Evolutionary conservation across 2,888 invertebrate genomes (phyloP).

Genomic region (Operophtera brumata): DNA sequence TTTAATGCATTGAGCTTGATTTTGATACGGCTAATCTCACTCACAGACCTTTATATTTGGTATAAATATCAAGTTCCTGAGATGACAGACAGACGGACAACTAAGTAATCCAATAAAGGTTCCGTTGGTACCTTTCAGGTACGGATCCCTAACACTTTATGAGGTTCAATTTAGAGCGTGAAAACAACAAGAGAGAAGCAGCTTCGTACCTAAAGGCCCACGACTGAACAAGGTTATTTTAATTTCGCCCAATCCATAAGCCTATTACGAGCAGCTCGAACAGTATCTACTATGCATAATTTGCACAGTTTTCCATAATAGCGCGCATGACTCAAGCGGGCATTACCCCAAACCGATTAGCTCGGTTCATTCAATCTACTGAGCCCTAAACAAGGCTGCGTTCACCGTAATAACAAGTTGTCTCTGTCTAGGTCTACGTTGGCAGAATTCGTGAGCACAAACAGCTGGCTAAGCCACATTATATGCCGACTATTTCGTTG

Average conservation of each 20-base stretch:
- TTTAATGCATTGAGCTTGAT: no score
- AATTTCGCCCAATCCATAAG: constrained; percentile 1
- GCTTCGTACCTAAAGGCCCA: no score
- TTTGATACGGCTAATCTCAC: no score
- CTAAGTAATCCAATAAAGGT: no score
- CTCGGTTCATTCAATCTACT: constrained; percentile 18
- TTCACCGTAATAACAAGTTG: constrained; percentile 26
- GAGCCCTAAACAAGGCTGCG: constrained; percentile 23
- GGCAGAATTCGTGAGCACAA: constrained; percentile 30
- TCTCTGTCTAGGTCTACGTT: constrained; percentile 25
- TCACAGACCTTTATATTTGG: no score
- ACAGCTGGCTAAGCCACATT: constrained; percentile 31
- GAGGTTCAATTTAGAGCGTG: constrained; percentile 23
- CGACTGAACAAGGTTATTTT: neutral
- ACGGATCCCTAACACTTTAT: no score
- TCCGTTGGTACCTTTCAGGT: no score
- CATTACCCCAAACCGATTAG: constrained; percentile 25
- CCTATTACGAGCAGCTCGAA: constrained; percentile 11
- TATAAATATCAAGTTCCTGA: no score
- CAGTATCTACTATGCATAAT: constrained; percentile 17
- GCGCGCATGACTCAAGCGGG: constrained; percentile 20
- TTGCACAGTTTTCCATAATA: constrained; percentile 20
- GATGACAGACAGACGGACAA: no score
- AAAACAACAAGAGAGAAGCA: no score
- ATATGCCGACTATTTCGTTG: constrained; percentile 35